Evolutionary conservation across 1,140 invertebrate genomes (phyloP).

Genomic region (Laupala kohalensis): DNA sequence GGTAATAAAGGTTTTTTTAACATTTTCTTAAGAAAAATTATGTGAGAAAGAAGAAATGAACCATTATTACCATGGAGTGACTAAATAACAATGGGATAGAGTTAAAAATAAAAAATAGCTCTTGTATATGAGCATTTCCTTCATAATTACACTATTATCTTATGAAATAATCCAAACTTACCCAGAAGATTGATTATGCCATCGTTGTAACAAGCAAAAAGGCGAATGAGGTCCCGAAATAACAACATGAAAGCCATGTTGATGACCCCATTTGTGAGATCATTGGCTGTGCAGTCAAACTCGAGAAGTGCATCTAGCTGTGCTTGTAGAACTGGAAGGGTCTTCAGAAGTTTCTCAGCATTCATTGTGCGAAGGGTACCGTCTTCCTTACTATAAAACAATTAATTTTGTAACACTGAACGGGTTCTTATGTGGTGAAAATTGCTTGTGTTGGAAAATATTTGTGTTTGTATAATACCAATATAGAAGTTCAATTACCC

Average conservation of each 20-base stretch:
- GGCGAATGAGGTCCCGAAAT: slow-evolving; percentile 93
- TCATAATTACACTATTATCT: too few relatives aligned
- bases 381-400: slow-evolving; percentile 78
- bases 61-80: too few relatives aligned
- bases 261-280: slow-evolving; percentile 96
- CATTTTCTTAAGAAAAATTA: too few relatives aligned
- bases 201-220: slow-evolving; percentile 99
- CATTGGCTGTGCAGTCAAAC: slow-evolving; percentile 94
- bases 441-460: too few relatives aligned
- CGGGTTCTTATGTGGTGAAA: too few relatives aligned
- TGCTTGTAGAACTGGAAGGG: slow-evolving; percentile 72
- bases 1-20: too few relatives aligned
- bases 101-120: too few relatives aligned
- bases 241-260: slow-evolving; percentile 97
- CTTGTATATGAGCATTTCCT: too few relatives aligned
- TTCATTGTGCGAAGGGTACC: slow-evolving; percentile 93
- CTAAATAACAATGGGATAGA: too few relatives aligned
- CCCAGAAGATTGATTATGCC: slow-evolving; percentile 96
- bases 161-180: slow-evolving; percentile 24
- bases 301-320: slow-evolving; percentile 92
- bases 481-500: too few relatives aligned
- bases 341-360: slow-evolving; percentile 93
- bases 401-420: background rate
- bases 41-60: too few relatives aligned
- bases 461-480: too few relatives aligned